Conservation (phyloP, 53 echinoderm and acorn worm genomes). For the Astropecten irregularis region DNA sequence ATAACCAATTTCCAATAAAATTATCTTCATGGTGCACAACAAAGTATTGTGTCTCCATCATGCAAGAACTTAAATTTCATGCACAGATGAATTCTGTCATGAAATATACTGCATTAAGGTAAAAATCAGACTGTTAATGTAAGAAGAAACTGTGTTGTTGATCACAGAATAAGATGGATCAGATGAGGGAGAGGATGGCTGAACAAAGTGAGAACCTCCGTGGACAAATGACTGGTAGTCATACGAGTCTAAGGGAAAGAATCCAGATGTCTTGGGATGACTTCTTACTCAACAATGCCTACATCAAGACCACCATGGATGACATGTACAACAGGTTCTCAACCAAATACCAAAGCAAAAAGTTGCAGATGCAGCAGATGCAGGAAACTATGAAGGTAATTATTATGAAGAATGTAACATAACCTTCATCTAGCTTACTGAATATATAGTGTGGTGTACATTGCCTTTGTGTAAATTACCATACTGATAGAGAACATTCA, state of each 20-base stretch:
- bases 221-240: not conserved
- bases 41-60: too few relatives aligned
- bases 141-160: too few relatives aligned
- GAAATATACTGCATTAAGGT: too few relatives aligned
- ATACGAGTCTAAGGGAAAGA: not conserved
- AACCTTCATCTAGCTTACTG: too few relatives aligned
- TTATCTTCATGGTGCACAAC: too few relatives aligned
- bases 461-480: too few relatives aligned
- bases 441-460: too few relatives aligned
- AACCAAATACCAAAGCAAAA: not conserved
- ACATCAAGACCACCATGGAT: not conserved
- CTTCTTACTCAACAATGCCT: slow-evolving; percentile 12
- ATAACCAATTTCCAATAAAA: too few relatives aligned
- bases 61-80: too few relatives aligned
- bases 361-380: not conserved
- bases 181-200: not conserved
- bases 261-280: not conserved
- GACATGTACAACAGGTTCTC: slow-evolving; percentile 1
- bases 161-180: not conserved
- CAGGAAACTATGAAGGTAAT: not conserved
- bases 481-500: too few relatives aligned
- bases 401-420: not conserved
- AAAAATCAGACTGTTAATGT: too few relatives aligned
- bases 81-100: too few relatives aligned
- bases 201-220: not conserved